Base-by-base conservation (phyloP, 1,140 invertebrate species). In the Metaphire vulgaris region DNA sequence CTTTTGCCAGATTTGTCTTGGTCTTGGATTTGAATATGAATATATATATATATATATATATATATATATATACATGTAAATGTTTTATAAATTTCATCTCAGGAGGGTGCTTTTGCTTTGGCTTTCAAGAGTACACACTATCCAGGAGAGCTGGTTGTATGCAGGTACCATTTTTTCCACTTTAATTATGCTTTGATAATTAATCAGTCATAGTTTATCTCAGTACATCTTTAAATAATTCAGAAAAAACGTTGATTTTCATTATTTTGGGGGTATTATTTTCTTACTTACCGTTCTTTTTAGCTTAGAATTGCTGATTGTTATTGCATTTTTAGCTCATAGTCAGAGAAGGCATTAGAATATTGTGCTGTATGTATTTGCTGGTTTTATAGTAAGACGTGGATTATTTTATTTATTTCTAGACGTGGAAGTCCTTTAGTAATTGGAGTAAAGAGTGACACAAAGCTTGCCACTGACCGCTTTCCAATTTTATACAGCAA, bases 31-130 rank as follows among this genome's bases (percentile, higher is more conserved):
- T 1, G n/a, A n/a, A 67, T 1, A 26, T 68, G 67, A 68, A 12
- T 68, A 30, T 29, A 12, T 65, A 2, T 30, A 68, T 16, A 72
- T 32, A 33, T 31, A 15, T 72, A 72, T 33, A n/a, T 31, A 14
- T n/a, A 15, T 28, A 33, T 72, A 6, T 29, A 12, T 33, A 2
- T 72, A 72, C 70, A 6, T 75, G 64, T 75, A 65, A 28, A n/a
- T 12, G 1, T 30, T 16, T 73, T 28, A 73, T 69, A 15, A 2
- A 28, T 68, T 16, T 69, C 66, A 1, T 75, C 88, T 65, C 83
- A 95, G 92, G 97, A 99, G 90, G 98, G 98, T 78, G 97, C 98
- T 28, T 99, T 99, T 89, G 97, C 97, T 70, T 88, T 99, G 69
- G 96, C 93, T 81, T 96, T 99, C 85, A 99, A 99, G 87, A 98